These are phyloP conservation scores for Diaprepes abbreviatus DNA, from an alignment of 2,888 invertebrate genomes.

Conservation along the genomic window DNA sequence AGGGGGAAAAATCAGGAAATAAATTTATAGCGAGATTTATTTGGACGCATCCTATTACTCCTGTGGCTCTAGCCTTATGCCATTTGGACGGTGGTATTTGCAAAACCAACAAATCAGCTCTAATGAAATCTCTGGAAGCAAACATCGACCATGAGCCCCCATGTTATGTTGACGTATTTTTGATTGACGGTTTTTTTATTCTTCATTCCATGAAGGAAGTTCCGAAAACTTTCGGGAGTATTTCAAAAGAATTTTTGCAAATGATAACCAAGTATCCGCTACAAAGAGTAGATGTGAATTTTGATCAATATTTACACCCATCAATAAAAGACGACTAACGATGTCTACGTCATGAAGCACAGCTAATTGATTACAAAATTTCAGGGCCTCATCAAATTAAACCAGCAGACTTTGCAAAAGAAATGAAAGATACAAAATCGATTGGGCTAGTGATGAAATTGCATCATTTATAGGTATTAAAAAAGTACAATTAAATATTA, in stretches of 20 bases:
- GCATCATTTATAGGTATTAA: constrained; percentile 50
- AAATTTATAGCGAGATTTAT: constrained; percentile 29
- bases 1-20: too few relatives aligned
- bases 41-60: constrained; percentile 35
- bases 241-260: too few relatives aligned
- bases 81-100: too few relatives aligned
- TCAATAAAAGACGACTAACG: constrained; percentile 35
- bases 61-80: too few relatives aligned
- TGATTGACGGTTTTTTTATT: too few relatives aligned
- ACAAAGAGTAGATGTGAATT: constrained; percentile 18
- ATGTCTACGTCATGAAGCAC: constrained; percentile 13
- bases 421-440: too few relatives aligned
- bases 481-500: constrained; percentile 42
- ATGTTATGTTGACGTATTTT: too few relatives aligned
- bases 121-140: too few relatives aligned
- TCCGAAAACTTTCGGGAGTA: too few relatives aligned
- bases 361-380: constrained; percentile 51
- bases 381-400: constrained; percentile 54
- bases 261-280: too few relatives aligned
- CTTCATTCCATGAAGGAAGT: too few relatives aligned
- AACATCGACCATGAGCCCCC: too few relatives aligned
- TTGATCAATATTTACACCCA: constrained; percentile 38
- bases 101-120: constrained; percentile 40
- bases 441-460: constrained; percentile 55
- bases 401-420: constrained; percentile 30